Conservation (phyloP, 1,140 invertebrate genomes). For the Chelonus insularis region DNA sequence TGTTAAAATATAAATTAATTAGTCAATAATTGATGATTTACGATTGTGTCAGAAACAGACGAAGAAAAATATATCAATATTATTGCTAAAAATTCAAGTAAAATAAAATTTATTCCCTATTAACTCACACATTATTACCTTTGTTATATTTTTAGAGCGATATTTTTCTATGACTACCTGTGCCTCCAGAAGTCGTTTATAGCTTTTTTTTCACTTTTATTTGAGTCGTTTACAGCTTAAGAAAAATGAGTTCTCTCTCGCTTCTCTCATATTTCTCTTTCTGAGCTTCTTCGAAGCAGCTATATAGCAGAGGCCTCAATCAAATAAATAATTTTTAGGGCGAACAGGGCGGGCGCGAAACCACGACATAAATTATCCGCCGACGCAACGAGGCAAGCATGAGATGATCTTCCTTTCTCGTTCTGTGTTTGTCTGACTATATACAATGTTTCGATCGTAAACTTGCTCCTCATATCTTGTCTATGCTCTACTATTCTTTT, state of each 20-base stretch:
- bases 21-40: too few relatives aligned
- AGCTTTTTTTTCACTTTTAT: too few relatives aligned
- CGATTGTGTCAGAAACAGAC: too few relatives aligned
- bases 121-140: too few relatives aligned
- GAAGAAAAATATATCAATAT: too few relatives aligned
- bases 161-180: too few relatives aligned
- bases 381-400: conserved; percentile 44
- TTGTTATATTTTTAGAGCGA: too few relatives aligned
- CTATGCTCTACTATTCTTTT: neutral
- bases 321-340: conserved; percentile 52
- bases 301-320: conserved; percentile 36
- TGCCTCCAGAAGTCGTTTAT: too few relatives aligned
- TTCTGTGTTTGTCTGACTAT: neutral
- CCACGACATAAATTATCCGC: conserved; percentile 53
- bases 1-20: too few relatives aligned
- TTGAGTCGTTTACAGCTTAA: too few relatives aligned
- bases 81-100: too few relatives aligned
- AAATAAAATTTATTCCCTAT: too few relatives aligned
- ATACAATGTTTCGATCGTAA: conserved; percentile 2
- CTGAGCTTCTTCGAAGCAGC: conserved; percentile 17
- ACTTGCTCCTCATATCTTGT: neutral
- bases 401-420: conserved; percentile 5
- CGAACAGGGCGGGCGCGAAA: conserved; percentile 44
- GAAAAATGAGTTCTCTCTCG: neutral
- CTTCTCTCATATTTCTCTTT: neutral